Evolutionary conservation across 2,888 invertebrate species (phyloP), one percentile per base, ranked within the genome.

Genomic region (Drosophila affinis): DNA sequence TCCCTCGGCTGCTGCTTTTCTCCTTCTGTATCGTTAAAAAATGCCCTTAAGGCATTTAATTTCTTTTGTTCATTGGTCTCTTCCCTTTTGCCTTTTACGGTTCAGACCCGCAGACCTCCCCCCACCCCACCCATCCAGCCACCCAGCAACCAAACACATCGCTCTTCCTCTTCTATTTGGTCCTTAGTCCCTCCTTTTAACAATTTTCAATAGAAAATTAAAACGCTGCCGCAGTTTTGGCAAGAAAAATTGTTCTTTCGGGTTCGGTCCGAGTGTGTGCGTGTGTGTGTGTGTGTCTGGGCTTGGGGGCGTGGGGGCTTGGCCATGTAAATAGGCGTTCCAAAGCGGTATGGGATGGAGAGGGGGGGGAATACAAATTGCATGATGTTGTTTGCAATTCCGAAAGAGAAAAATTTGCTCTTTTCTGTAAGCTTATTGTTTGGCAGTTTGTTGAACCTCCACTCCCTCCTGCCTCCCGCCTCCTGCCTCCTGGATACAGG

Each of bases 41-140:
- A 87, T 86, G 86, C 86, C 86, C 87, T 87, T 47, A 83, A 83
- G 87, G 87, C 86, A 87, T 86, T 86, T 79, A 87, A 87, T 87
- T 87, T 87, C 87, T 86, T 85, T 87, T 86, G 85, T 87, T 83
- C 77, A 77, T 79, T 81, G 87, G 77, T 72, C 72, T 78, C 69
- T 68, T 64, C 70, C 72, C 75, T 72, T 78, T 81, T 62, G 64
- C 72, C 72, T 60, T 72, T 64, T 72, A 72, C 63, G 72, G 72
- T 59, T 71, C 54, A 56, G 44, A 55, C 72, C 46, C 61, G 10
- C 46, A 18, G 32, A 18, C 34, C 71, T 32, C 60, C 54, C 46
- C 47, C 58, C 58, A 45, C 12, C 21, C 51, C 10, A 44, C 47
- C 52, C 48, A n/a, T 18, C 49, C 27, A 21, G 3, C 21, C 21